Evolutionary conservation across 2,888 invertebrate species (phyloP).

Genomic region (Limenitis arthemis): DNA sequence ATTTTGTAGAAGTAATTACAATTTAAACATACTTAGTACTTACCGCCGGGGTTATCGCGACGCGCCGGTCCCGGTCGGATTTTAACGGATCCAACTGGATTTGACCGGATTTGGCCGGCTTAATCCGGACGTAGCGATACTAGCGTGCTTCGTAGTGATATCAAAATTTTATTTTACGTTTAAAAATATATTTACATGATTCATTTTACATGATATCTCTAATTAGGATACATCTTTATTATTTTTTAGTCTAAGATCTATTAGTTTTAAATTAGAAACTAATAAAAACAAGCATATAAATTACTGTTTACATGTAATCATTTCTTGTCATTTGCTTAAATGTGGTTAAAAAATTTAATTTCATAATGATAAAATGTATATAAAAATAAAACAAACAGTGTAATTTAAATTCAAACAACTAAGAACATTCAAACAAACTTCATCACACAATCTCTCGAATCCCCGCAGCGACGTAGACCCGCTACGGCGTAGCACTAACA

Average conservation of each 20-base stretch:
- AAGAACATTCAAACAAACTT: constrained; percentile 29
- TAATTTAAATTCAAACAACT: constrained; percentile 3
- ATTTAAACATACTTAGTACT: too few species aligned
- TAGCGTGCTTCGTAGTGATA: constrained; percentile 56
- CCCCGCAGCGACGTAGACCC: constrained; percentile 48
- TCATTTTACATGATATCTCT: constrained; percentile 16
- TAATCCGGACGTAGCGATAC: constrained; percentile 36
- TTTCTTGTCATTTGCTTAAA: neutral
- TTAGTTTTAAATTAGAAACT: too few species aligned
- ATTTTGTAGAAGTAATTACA: too few species aligned
- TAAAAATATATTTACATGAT: constrained; percentile 47
- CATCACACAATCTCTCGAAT: constrained; percentile 44
- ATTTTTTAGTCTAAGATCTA: neutral
- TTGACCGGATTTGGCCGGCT: constrained; percentile 49
- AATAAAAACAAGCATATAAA: too few species aligned
- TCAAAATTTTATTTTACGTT: constrained; percentile 60
- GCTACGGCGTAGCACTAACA: constrained; percentile 69
- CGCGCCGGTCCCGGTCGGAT: constrained; percentile 46
- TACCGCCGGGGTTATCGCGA: constrained; percentile 36
- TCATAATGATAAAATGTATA: constrained; percentile 17
- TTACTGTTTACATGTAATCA: too few species aligned
- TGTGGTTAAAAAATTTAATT: neutral
- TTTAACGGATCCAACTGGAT: constrained; percentile 50
- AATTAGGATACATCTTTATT: neutral
- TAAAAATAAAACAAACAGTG: constrained; percentile 26